phyloP scores from a whole-genome alignment of 2,888 invertebrate species.

The Lamellibrachia satsuma region DNA sequence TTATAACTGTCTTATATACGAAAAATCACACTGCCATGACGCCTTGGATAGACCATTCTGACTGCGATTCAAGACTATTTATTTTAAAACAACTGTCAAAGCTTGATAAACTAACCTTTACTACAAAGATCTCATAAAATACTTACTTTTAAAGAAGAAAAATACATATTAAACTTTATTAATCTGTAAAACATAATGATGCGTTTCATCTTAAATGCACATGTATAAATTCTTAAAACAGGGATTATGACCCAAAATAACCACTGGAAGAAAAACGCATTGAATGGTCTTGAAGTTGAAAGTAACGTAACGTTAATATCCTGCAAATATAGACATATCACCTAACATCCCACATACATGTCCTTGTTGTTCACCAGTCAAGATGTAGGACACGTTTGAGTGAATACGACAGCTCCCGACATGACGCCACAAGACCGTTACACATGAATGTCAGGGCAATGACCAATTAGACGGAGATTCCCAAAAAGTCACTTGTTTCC shows the following conservation, averaged over 20 bases:
- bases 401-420: not conserved
- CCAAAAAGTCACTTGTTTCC: not conserved
- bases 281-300: too few relatives aligned
- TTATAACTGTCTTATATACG: too few relatives aligned
- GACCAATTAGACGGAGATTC: not conserved
- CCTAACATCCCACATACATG: not conserved
- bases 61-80: not conserved
- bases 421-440: not conserved
- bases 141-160: not conserved
- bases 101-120: not conserved
- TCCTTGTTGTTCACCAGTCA: not conserved
- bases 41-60: too few relatives aligned
- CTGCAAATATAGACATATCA: too few relatives aligned
- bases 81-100: not conserved
- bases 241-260: too few relatives aligned
- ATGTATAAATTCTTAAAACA: too few relatives aligned
- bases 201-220: not conserved
- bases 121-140: not conserved
- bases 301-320: too few relatives aligned
- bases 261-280: too few relatives aligned
- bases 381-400: not conserved
- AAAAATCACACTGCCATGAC: too few relatives aligned
- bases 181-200: not conserved
- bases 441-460: not conserved
- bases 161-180: not conserved